Evolutionary conservation across 2,888 invertebrate species (phyloP).

Genomic region (Dasysyrphus albostriatus): DNA sequence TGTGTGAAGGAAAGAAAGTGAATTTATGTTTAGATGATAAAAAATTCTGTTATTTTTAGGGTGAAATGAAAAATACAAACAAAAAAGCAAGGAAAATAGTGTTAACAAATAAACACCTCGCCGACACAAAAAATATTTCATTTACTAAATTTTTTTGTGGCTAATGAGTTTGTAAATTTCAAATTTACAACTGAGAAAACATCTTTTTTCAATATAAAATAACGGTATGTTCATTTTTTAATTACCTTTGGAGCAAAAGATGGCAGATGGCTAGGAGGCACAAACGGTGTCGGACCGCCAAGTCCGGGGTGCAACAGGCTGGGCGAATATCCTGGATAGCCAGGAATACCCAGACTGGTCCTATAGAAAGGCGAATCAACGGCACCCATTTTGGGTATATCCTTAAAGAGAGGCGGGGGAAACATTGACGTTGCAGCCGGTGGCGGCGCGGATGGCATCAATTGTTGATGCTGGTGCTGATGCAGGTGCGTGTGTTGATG

Average conservation of each 20-base stretch:
- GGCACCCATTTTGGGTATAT: slow-evolving; percentile 92
- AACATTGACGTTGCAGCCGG: slow-evolving; percentile 84
- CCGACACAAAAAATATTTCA: slow-evolving; percentile 45
- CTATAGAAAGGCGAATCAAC: slow-evolving; percentile 92
- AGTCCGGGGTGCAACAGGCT: slow-evolving; percentile 91
- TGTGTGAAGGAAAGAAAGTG: slow-evolving; percentile 39
- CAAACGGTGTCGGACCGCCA: slow-evolving; percentile 92
- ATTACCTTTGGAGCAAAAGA: slow-evolving; percentile 95
- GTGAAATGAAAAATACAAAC: slow-evolving; percentile 20
- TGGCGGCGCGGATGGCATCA: slow-evolving; percentile 87
- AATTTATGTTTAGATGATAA: slow-evolving; percentile 29
- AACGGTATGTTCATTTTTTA: neutral
- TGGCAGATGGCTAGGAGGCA: slow-evolving; percentile 93
- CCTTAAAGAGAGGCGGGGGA: slow-evolving; percentile 92
- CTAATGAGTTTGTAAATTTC: slow-evolving; percentile 10
- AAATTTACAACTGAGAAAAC: slow-evolving; percentile 13
- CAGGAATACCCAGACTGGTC: slow-evolving; percentile 88
- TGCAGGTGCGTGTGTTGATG: slow-evolving; percentile 96
- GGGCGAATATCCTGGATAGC: slow-evolving; percentile 91
- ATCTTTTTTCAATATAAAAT: too few relatives aligned
- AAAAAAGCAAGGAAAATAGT: neutral
- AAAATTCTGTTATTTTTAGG: slow-evolving; percentile 49
- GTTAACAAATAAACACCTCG: slow-evolving; percentile 18
- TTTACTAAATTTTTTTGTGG: neutral
- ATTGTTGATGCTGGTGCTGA: slow-evolving; percentile 92